Evolutionary conservation across 2,888 invertebrate genomes (phyloP).

Genomic region (Camponotus fellah): DNA sequence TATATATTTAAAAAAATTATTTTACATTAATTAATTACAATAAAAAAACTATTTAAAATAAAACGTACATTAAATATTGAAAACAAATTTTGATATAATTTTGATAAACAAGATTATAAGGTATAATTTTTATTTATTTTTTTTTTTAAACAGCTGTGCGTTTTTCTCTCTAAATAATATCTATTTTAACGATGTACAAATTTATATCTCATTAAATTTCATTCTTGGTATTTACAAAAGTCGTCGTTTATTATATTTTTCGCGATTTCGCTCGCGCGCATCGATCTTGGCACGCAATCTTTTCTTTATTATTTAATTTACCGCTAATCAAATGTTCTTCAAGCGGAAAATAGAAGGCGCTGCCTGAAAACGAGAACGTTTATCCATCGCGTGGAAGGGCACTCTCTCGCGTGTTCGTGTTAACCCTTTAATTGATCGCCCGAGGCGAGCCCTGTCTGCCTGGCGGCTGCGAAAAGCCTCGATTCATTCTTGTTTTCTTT

Average conservation of each 20-base stretch:
- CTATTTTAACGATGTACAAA: not conserved
- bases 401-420: slow-evolving; percentile 52
- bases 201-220: not conserved
- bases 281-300: slow-evolving; percentile 23
- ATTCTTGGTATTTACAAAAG: not conserved
- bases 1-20: not conserved
- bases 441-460: slow-evolving; percentile 50
- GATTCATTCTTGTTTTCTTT: slow-evolving; percentile 43
- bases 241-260: slow-evolving; percentile 17
- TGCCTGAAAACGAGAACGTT: slow-evolving; percentile 37
- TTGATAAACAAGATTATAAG: not conserved
- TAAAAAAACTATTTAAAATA: not conserved
- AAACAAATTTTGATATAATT: not conserved
- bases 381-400: slow-evolving; percentile 25
- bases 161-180: not conserved
- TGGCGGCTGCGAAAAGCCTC: slow-evolving; percentile 39
- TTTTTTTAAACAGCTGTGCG: not conserved
- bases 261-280: not conserved
- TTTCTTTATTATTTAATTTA: slow-evolving; percentile 50
- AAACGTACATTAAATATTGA: not conserved
- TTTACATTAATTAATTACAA: not conserved
- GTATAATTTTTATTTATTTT: not conserved
- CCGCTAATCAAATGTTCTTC: slow-evolving; percentile 40
- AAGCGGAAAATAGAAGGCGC: slow-evolving; percentile 43
- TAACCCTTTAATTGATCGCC: slow-evolving; percentile 64